Conservation (phyloP, 2,888 invertebrate species). For the Lucinisca nassula region DNA sequence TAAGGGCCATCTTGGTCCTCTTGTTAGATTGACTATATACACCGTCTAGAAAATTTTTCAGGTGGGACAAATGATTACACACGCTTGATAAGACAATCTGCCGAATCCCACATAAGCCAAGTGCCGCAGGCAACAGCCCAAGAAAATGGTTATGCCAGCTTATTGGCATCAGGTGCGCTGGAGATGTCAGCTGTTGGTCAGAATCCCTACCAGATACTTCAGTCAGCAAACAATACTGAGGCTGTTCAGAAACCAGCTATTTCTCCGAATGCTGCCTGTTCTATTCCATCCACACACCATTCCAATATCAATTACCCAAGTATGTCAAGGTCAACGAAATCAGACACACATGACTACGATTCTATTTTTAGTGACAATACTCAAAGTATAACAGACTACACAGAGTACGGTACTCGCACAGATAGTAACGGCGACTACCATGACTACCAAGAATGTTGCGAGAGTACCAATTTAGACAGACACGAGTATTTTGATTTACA, state of each 20-base stretch:
- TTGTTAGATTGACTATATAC: too few species aligned
- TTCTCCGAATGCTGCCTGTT: too few species aligned
- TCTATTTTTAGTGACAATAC: not conserved
- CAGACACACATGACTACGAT: not conserved
- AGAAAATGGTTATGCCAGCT: not conserved
- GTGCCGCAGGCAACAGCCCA: not conserved
- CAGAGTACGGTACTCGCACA: not conserved
- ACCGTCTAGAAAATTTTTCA: not conserved
- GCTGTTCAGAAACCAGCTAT: not conserved
- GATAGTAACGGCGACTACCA: not conserved
- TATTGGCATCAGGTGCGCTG: not conserved
- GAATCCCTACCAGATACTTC: not conserved
- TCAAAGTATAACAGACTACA: not conserved
- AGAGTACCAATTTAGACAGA: not conserved
- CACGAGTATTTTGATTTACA: not conserved
- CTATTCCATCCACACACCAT: not conserved
- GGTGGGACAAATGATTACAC: not conserved
- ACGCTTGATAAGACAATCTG: not conserved
- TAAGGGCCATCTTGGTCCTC: too few species aligned
- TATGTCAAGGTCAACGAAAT: not conserved
- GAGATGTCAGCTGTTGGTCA: not conserved
- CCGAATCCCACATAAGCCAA: not conserved
- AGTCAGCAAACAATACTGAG: not conserved
- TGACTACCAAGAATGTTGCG: not conserved
- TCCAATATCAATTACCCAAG: not conserved